Base-by-base conservation (phyloP, 1,140 invertebrate species). In the Chrysopa pallens region DNA sequence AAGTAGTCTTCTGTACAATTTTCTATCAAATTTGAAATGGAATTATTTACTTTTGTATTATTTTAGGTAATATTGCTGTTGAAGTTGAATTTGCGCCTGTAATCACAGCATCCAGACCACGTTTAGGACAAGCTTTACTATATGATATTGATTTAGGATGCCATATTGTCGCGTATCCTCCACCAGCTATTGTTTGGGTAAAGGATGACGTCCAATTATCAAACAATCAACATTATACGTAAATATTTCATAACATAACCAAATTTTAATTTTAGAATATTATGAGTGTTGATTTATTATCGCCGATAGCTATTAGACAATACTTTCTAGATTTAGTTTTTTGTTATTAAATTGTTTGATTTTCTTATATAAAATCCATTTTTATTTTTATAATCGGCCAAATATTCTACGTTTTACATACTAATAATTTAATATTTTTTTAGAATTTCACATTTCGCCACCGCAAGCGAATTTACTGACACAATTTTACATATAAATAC, bases 131-230 rank as follows among this genome's bases (percentile, higher is more conserved):
- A 69, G 88, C 88, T 5, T 59, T 92, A 6, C 85, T 89, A 57
- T 92, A 88, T 52, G 85, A 92, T 50, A 89, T 89, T 80, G 87
- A 93, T 55, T 57, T 94, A 43, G 84, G 90, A 52, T 94, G 89
- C 54, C 84, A 89, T 53, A 79, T 93, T 3, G 86, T 91, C 62
- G 87, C 88, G 0, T 93, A 90, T 62, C 89, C 89, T 7, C 83
- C 84, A 12, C 86, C 88, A 6, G 81, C 83, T 1, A 86, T 92
- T 42, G 68, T 73, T 4, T 94, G 89, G 89, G 56, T 84, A 6
- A 90, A 91, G 58, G 83, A 89, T 50, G 79, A 78, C 37, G 63
- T 79, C 14, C 70, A 78, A 43, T 52, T 92, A 6, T 78, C 80
- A 0, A 91, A 90, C 49, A 91, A 90, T 63, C 86, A 91, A 52